These are phyloP conservation scores for Menidia beryllina DNA, from an alignment of 2,113 vertebrate genomes.

Conservation along the genomic window DNA sequence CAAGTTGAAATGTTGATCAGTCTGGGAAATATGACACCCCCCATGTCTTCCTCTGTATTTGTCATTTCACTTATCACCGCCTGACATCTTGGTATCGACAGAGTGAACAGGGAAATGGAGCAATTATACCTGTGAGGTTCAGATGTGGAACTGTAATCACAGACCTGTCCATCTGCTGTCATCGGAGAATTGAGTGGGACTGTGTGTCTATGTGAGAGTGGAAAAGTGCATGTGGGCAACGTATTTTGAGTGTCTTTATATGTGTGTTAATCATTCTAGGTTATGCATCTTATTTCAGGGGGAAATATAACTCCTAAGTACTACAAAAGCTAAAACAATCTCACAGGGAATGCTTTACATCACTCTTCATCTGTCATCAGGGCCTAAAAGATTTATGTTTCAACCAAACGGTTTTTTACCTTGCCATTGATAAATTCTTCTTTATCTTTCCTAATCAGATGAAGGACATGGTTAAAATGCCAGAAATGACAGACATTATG, in stretches of 20 bases:
- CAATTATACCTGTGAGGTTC: constrained; percentile 47
- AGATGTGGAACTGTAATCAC: constrained; percentile 55
- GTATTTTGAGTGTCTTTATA: not conserved
- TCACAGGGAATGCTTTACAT: not conserved
- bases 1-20: constrained; percentile 50
- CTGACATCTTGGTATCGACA: constrained; percentile 53
- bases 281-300: constrained; percentile 5
- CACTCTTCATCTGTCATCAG: constrained; percentile 2
- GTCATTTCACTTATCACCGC: constrained; percentile 55
- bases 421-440: constrained; percentile 5
- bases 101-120: constrained; percentile 33
- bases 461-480: too few relatives aligned
- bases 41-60: constrained; percentile 40
- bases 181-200: constrained; percentile 25
- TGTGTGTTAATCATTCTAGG: constrained; percentile 9
- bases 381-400: constrained; percentile 1
- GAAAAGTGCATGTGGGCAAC: constrained; percentile 1
- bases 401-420: not conserved
- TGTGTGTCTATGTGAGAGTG: constrained; percentile 14
- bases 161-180: constrained; percentile 60
- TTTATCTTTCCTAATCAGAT: not conserved
- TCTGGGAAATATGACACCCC: constrained; percentile 37
- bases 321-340: too few relatives aligned
- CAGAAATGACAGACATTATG: too few relatives aligned
- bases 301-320: not conserved